These are phyloP conservation scores for Aythya baeri DNA, from an alignment of 2,113 vertebrate species.

Conservation along the genomic window DNA sequence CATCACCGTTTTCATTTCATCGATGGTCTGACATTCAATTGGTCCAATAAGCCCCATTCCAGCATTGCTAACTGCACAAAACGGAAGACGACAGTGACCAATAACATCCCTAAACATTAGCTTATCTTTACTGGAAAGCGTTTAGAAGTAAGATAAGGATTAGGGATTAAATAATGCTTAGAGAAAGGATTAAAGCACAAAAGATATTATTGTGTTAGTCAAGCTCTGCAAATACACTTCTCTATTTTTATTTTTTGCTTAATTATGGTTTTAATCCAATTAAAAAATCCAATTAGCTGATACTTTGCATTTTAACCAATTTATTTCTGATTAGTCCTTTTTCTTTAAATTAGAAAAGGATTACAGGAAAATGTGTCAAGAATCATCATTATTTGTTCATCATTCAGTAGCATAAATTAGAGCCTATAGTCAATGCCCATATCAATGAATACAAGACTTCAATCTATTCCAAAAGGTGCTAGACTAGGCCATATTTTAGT, in stretches of 20 bases:
- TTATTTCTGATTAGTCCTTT: not conserved
- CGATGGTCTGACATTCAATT: slow-evolving; percentile 85
- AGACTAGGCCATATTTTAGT: not conserved
- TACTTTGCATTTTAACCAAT: not conserved
- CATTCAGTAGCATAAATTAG: not conserved
- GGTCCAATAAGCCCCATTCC: slow-evolving; percentile 88
- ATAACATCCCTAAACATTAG: not conserved
- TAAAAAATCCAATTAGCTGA: not conserved
- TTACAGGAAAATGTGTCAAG: not conserved
- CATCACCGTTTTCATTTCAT: slow-evolving; percentile 88
- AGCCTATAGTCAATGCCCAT: not conserved
- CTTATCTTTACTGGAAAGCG: not conserved
- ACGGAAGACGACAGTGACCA: not conserved
- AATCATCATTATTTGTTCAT: not conserved
- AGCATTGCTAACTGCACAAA: slow-evolving; percentile 84
- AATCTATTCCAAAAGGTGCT: not conserved
- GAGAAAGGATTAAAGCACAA: not conserved
- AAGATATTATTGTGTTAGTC: not conserved
- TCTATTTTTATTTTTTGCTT: not conserved
- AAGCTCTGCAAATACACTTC: not conserved
- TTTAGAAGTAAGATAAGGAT: not conserved
- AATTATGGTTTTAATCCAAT: not conserved
- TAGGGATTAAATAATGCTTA: not conserved
- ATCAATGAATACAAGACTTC: not conserved
- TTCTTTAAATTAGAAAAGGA: not conserved